These are phyloP conservation scores for Egretta garzetta DNA, from an alignment of 2,113 vertebrate species.

Conservation along the genomic window DNA sequence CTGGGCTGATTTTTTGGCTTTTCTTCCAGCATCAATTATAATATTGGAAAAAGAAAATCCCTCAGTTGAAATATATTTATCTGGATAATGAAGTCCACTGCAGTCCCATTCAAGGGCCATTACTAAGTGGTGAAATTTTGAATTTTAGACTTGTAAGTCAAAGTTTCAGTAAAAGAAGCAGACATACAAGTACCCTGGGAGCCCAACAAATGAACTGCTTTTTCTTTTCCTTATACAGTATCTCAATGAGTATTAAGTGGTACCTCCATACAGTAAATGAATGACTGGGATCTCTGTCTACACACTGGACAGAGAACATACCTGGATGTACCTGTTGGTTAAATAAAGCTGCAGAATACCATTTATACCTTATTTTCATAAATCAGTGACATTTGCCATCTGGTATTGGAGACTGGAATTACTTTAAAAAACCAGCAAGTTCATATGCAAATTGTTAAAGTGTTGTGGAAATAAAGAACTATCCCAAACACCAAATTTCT, in stretches of 20 bases:
- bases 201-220: neutral
- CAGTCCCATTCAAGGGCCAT: neutral
- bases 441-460: neutral
- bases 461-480: neutral
- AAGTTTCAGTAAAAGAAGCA: neutral
- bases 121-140: neutral
- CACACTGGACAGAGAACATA: neutral
- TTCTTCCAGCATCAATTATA: neutral
- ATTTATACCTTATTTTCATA: neutral
- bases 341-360: neutral
- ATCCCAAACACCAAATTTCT: neutral
- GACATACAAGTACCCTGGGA: neutral
- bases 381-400: neutral
- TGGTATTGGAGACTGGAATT: neutral
- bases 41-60: neutral
- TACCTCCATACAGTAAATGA: neutral
- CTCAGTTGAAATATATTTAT: neutral
- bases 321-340: neutral
- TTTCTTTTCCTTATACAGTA: neutral
- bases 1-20: neutral
- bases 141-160: neutral
- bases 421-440: neutral
- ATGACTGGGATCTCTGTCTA: neutral
- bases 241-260: neutral
- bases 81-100: neutral